Evolutionary conservation across 2,113 vertebrate species (phyloP), one percentile per base, ranked within the genome.

Genomic region (Galbula dea): DNA sequence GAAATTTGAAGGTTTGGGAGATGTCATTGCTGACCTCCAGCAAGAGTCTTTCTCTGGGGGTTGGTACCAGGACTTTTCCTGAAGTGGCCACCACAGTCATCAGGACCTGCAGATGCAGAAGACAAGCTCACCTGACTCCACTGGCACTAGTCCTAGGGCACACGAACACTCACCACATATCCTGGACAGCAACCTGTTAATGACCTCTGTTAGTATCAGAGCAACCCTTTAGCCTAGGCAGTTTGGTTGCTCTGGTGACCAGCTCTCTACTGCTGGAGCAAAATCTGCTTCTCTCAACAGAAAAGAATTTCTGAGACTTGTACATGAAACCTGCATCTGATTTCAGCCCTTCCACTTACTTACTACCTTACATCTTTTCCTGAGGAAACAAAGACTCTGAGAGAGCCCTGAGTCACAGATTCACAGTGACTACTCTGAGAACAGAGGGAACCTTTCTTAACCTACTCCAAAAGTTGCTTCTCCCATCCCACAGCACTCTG

Each of bases 141-240:
- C 48, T 30, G 2, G 0, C 58, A 30, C 10, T 32, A 29, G 5
- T 30, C 39, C 43, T 52, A 43, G 51, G 36, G 22, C 8, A 18
- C 0, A 71, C 24, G 18, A 68, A n/a, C 34, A 19, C 19, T 23
- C 39, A 22, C 8, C 34, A 18, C 0, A 0, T 54, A 15, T 17
- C 23, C 34, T 21, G 34, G 48, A 12, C 18, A 43, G 30, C 15
- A 67, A 46, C 23, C 16, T 62, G 15, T 26, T 58, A 66, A 12
- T 36, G 57, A 32, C 41, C 36, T 73, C 55, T 39, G 32, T n/a
- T 45, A 34, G 36, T 39, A 49, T 49, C 45, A 49, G 8, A 63
- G 30, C 34, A 48, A 66, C 14, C 11, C 11, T 37, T 76, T 41
- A 57, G 21, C 17, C 29, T 27, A 7, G 5, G 13, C 20, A 24